phyloP scores from a whole-genome alignment of 2,888 invertebrate genomes.

The Chrysolina americana region DNA sequence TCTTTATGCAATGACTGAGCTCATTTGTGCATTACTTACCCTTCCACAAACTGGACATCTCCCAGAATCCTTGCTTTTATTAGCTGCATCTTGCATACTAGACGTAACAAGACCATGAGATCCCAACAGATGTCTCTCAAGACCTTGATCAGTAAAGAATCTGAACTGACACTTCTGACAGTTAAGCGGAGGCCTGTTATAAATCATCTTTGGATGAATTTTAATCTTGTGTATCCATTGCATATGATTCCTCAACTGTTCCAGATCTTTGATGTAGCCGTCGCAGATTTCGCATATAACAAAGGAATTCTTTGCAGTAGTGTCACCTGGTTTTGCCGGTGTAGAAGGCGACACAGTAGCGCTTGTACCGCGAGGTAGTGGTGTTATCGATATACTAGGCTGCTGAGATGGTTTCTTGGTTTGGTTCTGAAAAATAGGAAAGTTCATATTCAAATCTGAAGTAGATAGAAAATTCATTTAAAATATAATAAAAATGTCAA shows the following conservation, averaged over 20 bases:
- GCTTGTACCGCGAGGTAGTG: constrained; percentile 80
- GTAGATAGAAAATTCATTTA: neutral
- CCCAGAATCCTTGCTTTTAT: constrained; percentile 94
- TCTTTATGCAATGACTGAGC: no score
- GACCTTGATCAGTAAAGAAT: constrained; percentile 97
- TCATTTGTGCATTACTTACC: constrained; percentile 72
- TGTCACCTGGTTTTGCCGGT: constrained; percentile 70
- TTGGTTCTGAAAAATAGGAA: constrained; percentile 44
- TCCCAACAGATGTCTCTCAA: constrained; percentile 94
- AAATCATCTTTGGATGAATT: constrained; percentile 96
- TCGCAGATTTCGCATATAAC: constrained; percentile 98
- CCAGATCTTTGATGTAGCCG: constrained; percentile 93
- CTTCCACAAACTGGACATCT: constrained; percentile 96
- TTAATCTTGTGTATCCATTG: constrained; percentile 98
- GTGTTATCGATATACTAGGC: constrained; percentile 92
- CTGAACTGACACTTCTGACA: constrained; percentile 97
- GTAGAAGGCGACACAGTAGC: constrained; percentile 56
- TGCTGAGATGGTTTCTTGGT: constrained; percentile 74
- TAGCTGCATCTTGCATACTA: constrained; percentile 96
- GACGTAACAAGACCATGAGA: constrained; percentile 96
- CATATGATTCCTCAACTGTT: constrained; percentile 95
- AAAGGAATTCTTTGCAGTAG: constrained; percentile 83
- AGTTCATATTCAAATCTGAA: neutral
- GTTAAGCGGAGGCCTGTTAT: constrained; percentile 91
- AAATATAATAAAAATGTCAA: neutral